phyloP scores from a whole-genome alignment of 2,888 invertebrate genomes.

The Ischnus inquisitorius region DNA sequence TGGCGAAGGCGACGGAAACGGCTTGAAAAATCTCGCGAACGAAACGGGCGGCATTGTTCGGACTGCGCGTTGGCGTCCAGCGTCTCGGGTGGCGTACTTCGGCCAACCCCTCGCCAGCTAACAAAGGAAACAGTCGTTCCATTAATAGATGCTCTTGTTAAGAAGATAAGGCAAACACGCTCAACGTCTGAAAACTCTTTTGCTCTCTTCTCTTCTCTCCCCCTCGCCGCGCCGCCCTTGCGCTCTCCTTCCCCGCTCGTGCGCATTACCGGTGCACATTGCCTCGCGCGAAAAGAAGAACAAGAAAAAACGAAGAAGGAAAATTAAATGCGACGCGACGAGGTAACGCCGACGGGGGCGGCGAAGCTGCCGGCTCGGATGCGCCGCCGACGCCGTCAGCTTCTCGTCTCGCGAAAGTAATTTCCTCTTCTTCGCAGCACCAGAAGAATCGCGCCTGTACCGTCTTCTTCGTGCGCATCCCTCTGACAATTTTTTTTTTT shows the following conservation, averaged over 20 bases:
- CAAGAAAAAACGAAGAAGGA: too few species aligned
- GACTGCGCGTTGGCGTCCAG: conserved; percentile 4
- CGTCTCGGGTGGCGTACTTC: conserved; percentile 52
- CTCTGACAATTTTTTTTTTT: conserved; percentile 64
- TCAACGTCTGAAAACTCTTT: conserved; percentile 40
- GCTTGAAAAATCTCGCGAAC: conserved; percentile 51
- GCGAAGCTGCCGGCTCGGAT: conserved; percentile 41
- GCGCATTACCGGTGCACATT: conserved; percentile 6
- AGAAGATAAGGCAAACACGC: conserved; percentile 43
- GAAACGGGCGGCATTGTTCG: conserved; percentile 60
- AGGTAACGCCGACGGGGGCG: conserved; percentile 42
- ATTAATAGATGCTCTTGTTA: conserved; percentile 65
- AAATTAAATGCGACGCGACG: conserved; percentile 63
- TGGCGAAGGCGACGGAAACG: conserved; percentile 42
- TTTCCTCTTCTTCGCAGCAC: conserved; percentile 58
- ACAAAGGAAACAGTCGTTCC: conserved; percentile 68
- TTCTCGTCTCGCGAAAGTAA: conserved; percentile 68
- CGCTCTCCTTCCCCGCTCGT: conserved; percentile 7
- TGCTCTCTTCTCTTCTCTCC: conserved; percentile 18
- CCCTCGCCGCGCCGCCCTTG: not conserved
- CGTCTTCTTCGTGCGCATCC: conserved; percentile 45
- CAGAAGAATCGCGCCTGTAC: not conserved
- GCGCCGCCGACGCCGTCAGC: conserved; percentile 62
- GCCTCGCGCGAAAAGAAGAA: conserved; percentile 21
- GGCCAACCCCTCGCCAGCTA: conserved; percentile 19